Evolutionary conservation across 2,113 vertebrate species (phyloP).

Genomic region (Anarrhichthys ocellatus): DNA sequence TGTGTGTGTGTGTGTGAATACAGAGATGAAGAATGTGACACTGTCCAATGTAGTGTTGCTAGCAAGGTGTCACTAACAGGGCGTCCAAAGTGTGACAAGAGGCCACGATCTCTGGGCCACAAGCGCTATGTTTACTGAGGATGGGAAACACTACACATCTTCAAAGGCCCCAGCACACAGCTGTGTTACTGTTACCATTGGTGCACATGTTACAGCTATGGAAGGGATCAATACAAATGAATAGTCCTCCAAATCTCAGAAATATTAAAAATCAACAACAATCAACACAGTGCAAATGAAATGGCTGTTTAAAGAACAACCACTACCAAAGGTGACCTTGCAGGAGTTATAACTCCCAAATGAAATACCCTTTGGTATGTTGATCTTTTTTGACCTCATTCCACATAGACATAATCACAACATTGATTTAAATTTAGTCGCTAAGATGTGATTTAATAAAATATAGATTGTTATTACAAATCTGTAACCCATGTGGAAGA

Average conservation of each 20-base stretch:
- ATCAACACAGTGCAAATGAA: too few relatives aligned
- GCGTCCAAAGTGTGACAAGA: neutral
- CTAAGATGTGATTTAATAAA: neutral
- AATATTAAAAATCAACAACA: neutral
- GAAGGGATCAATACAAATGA: neutral
- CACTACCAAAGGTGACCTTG: neutral
- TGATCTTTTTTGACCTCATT: neutral
- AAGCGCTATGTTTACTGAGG: neutral
- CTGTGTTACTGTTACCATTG: neutral
- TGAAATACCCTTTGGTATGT: neutral
- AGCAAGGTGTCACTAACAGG: neutral
- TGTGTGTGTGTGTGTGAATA: slow-evolving; percentile 5
- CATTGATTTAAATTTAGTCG: neutral
- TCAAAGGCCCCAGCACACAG: neutral
- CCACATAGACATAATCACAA: neutral
- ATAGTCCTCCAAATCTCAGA: neutral
- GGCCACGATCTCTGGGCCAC: neutral
- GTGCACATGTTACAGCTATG: neutral
- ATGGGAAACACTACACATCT: neutral
- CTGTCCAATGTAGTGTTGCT: slow-evolving; percentile 12
- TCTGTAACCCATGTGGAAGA: too few relatives aligned
- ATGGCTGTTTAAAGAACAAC: neutral
- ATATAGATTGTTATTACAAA: neutral
- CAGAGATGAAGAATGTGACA: slow-evolving; percentile 6
- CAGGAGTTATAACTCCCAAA: neutral